Percentiles rank a stretch among this genome's conserved stretches.
Conservation (phyloP, 2,888 invertebrate genomes). For the Galerucella pusilla region DNA sequence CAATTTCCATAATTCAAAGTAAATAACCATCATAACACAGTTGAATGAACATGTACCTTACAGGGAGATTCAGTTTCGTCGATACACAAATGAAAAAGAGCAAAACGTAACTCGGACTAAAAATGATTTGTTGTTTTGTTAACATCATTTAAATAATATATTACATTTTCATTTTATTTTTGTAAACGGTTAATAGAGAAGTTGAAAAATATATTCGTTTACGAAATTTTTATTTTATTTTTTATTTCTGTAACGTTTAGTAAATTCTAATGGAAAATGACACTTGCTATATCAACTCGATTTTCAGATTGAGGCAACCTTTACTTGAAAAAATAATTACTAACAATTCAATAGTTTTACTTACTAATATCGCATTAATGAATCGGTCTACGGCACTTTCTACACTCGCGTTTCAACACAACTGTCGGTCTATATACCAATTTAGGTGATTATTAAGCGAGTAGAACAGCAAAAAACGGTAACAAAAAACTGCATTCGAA, state of each 20-base stretch:
- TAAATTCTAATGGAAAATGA: not conserved
- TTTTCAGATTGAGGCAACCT: too few relatives aligned
- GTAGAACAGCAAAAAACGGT: not conserved
- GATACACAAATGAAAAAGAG: not conserved
- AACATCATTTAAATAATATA: not conserved
- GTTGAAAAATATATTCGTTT: too few relatives aligned
- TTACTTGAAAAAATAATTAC: not conserved
- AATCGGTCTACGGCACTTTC: not conserved
- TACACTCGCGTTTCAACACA: not conserved
- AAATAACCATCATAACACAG: constrained; percentile 46
- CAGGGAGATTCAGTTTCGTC: constrained; percentile 18
- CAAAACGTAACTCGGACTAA: not conserved
- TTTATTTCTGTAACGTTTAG: too few relatives aligned
- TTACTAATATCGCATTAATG: not conserved
- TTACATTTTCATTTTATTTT: not conserved
- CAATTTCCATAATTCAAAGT: constrained; percentile 41
- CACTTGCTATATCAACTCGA: too few relatives aligned
- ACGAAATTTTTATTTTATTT: too few relatives aligned
- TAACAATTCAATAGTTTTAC: not conserved
- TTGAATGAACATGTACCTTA: constrained; percentile 46
- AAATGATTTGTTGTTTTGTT: not conserved
- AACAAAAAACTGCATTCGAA: not conserved
- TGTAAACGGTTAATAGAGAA: too few relatives aligned
- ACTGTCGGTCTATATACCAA: not conserved
- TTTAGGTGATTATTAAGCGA: not conserved